Percentiles rank a stretch among this genome's conserved stretches.
phyloP scores from a whole-genome alignment of 2,797 vertebrate genomes.

The Trachurus trachurus region DNA sequence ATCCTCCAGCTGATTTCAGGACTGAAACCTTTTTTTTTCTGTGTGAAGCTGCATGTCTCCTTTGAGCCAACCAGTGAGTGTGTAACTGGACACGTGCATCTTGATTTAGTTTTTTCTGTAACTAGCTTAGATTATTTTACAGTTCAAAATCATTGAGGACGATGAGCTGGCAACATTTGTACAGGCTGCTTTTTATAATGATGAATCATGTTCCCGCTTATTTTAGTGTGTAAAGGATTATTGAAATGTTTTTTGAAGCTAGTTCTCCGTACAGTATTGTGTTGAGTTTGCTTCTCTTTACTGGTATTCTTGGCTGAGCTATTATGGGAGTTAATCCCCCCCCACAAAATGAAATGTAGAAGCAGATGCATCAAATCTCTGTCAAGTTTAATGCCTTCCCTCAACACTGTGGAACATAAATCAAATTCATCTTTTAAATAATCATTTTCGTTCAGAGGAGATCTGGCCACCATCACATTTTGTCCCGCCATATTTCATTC shows the following conservation, averaged over 20 bases:
- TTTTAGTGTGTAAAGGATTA: constrained; percentile 44
- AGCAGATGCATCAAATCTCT: constrained; percentile 18
- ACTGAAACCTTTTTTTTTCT: constrained; percentile 51
- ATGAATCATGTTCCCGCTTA: constrained; percentile 30
- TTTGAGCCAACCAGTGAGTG: constrained; percentile 59
- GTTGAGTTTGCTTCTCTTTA: constrained; percentile 41
- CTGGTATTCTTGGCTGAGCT: constrained; percentile 5
- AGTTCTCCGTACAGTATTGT: constrained; percentile 61
- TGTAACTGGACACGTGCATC: constrained; percentile 60
- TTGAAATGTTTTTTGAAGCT: constrained; percentile 40
- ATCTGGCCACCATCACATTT: constrained; percentile 8
- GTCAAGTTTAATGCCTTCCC: constrained; percentile 15
- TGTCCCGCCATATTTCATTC: constrained; percentile 26
- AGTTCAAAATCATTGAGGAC: constrained; percentile 28
- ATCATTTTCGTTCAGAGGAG: constrained; percentile 35
- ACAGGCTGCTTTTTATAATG: constrained; percentile 80
- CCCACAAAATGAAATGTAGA: constrained; percentile 16
- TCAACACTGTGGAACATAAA: constrained; percentile 49
- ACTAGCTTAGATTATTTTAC: constrained; percentile 62
- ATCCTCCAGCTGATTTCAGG: constrained; percentile 56
- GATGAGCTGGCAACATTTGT: constrained; percentile 61
- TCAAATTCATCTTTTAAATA: constrained; percentile 11
- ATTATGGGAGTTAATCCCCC: constrained; percentile 3
- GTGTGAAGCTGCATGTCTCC: constrained; percentile 81
- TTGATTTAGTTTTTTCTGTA: constrained; percentile 62